A percentile compares a stretch with the other conserved stretches of the same genome.
Evolutionary conservation across 2,797 vertebrate species (phyloP).

Genomic region (Ctenosaura bakeri): DNA sequence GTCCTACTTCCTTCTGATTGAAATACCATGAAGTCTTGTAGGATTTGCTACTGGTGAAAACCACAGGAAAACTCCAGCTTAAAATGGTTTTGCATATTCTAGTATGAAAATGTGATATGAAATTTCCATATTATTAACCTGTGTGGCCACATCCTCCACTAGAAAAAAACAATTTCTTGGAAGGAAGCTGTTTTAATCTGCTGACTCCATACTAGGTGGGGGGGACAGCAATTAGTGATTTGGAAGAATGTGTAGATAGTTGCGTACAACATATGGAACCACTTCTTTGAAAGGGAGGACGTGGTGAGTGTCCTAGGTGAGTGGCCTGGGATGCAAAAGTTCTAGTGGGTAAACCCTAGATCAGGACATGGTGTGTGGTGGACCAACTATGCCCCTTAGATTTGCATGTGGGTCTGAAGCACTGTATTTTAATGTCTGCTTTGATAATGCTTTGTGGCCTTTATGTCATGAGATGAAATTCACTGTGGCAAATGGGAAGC

Average conservation of each 20-base stretch:
- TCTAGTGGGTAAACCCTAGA: neutral
- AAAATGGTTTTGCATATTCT: neutral
- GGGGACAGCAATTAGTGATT: neutral
- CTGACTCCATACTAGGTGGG: neutral
- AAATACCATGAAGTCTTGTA: neutral
- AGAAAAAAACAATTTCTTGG: neutral
- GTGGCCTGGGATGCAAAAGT: neutral
- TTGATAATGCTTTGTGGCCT: neutral
- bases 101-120: neutral
- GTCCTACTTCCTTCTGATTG: neutral
- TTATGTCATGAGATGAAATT: neutral
- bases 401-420: neutral
- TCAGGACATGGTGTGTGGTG: neutral
- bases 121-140: neutral
- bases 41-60: neutral
- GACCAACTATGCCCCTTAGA: neutral
- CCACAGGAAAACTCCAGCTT: neutral
- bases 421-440: neutral
- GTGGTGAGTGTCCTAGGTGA: neutral
- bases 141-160: neutral
- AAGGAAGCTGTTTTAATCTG: neutral
- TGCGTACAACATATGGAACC: neutral
- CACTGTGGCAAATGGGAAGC: neutral
- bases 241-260: neutral
- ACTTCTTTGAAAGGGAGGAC: neutral